phyloP scores from a whole-genome alignment of 2,113 vertebrate genomes.

The Laticauda laticaudata region DNA sequence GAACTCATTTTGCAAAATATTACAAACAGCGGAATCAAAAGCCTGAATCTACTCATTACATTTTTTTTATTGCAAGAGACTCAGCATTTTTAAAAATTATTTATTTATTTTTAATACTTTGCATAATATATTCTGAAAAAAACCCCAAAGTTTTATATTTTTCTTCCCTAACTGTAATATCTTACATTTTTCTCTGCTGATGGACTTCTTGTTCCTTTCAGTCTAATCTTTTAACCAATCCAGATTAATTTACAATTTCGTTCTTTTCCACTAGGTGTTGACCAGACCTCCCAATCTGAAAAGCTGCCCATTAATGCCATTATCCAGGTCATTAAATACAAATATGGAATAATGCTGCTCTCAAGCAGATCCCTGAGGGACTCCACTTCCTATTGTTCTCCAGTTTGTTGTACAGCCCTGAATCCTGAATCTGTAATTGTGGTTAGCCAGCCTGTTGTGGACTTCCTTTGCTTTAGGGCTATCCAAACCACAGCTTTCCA shows the following conservation, averaged over 20 bases:
- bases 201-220: neutral
- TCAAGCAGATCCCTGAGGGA: neutral
- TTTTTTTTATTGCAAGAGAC: neutral
- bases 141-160: neutral
- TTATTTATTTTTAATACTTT: neutral
- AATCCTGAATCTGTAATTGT: neutral
- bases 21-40: neutral
- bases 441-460: neutral
- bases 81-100: neutral
- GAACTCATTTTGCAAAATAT: neutral
- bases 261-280: neutral
- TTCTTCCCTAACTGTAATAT: neutral
- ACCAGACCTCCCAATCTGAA: neutral
- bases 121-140: neutral
- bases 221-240: neutral
- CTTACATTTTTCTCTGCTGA: neutral
- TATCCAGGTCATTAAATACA: neutral
- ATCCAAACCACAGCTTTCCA: neutral
- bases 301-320: neutral
- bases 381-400: neutral
- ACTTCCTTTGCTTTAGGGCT: neutral
- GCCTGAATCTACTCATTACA: neutral
- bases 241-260: neutral
- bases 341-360: neutral
- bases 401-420: neutral